Evolutionary conservation across 2,113 vertebrate species (phyloP).

Genomic region (Numida meleagris): DNA sequence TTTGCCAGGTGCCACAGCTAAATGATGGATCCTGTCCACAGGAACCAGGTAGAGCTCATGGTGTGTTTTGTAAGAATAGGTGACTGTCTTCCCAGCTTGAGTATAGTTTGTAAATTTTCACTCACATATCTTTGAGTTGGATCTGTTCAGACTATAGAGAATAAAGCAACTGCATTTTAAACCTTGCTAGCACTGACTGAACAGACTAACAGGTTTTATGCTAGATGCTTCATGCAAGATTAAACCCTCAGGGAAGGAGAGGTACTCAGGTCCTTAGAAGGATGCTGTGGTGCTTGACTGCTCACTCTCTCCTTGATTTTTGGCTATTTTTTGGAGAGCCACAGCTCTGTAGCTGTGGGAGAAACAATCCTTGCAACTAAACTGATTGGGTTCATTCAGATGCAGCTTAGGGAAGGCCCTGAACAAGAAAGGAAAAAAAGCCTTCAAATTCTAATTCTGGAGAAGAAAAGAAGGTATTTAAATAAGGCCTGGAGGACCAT

Average conservation of each 20-base stretch:
- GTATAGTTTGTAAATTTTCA: neutral
- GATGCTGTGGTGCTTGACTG: neutral
- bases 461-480: slow-evolving; percentile 41
- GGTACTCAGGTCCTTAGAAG: neutral
- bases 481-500: slow-evolving; percentile 41
- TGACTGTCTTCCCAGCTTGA: neutral
- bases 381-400: slow-evolving; percentile 2
- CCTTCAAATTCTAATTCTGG: slow-evolving; percentile 7
- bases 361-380: rapidly evolving
- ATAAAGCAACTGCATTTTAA: neutral
- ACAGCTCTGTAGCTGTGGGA: neutral
- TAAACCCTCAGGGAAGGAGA: neutral
- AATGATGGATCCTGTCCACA: neutral
- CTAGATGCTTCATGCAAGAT: neutral
- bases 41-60: rapidly evolving
- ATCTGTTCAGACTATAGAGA: neutral
- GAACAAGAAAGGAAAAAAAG: neutral
- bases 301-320: neutral
- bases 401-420: neutral
- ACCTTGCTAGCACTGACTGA: neutral
- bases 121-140: neutral
- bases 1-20: neutral
- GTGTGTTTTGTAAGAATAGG: neutral
- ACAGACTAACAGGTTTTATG: neutral
- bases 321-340: neutral